Percentiles rank a stretch among this genome's conserved stretches.
Evolutionary conservation across 1,140 invertebrate genomes (phyloP).

Genomic region (Drosophila bocki): DNA sequence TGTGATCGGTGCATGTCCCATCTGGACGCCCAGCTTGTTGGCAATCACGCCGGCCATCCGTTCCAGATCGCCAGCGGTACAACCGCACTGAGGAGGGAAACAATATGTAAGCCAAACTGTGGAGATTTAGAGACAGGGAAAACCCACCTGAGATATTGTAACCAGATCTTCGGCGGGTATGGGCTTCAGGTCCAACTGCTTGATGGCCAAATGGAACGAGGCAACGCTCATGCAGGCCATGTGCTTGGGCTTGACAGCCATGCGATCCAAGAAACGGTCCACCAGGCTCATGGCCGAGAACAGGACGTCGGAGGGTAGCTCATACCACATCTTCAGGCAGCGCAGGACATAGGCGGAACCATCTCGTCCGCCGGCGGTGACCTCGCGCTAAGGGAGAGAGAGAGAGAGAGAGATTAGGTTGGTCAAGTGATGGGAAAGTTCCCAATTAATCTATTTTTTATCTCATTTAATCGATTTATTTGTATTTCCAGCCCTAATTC

Average conservation of each 20-base stretch:
- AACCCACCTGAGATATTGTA: conserved; percentile 84
- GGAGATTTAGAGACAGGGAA: neutral
- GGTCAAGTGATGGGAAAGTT: neutral
- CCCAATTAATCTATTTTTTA: too few species aligned
- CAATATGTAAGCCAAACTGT: conserved; percentile 56
- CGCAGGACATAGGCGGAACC: conserved; percentile 91
- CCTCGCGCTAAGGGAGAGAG: conserved; percentile 86
- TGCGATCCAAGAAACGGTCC: conserved; percentile 90
- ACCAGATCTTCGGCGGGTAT: conserved; percentile 84
- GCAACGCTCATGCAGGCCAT: conserved; percentile 85
- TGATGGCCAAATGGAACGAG: conserved; percentile 84
- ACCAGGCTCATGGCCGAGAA: conserved; percentile 91
- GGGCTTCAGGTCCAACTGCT: conserved; percentile 80
- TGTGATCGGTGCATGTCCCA: conserved; percentile 87
- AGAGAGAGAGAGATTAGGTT: conserved; percentile 37
- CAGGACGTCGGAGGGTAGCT: conserved; percentile 91
- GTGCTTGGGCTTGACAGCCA: conserved; percentile 87
- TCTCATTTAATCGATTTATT: too few species aligned
- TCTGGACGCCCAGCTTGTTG: conserved; percentile 89
- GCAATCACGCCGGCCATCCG: conserved; percentile 91
- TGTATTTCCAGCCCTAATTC: too few species aligned
- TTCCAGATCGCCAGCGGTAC: conserved; percentile 90
- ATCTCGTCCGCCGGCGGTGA: conserved; percentile 90
- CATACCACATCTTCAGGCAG: conserved; percentile 93
- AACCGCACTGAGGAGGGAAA: conserved; percentile 88